These are phyloP conservation scores for Rhineura floridana DNA, from an alignment of 2,113 vertebrate species.

Conservation along the genomic window DNA sequence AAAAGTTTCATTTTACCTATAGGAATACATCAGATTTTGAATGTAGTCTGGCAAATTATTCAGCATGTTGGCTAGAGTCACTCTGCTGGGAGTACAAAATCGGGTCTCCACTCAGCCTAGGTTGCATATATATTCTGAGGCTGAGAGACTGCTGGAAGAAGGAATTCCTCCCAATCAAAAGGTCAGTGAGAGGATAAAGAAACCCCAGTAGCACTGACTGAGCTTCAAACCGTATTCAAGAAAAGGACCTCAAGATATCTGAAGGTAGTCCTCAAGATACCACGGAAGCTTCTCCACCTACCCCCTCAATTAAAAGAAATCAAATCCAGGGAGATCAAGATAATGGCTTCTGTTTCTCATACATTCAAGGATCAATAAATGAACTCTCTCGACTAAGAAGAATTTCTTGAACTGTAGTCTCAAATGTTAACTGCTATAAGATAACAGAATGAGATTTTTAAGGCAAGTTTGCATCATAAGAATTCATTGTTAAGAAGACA, in stretches of 20 bases:
- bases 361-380: background rate
- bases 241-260: background rate
- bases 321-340: background rate
- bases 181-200: background rate
- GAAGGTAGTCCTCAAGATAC: background rate
- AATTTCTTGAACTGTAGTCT: background rate
- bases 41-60: background rate
- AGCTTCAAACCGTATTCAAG: background rate
- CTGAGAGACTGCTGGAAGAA: background rate
- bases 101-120: background rate
- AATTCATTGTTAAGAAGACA: background rate
- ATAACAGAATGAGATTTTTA: background rate
- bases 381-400: background rate
- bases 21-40: background rate
- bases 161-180: background rate
- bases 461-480: background rate
- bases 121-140: background rate
- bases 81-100: background rate
- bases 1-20: constrained; percentile 5
- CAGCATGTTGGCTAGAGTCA: background rate
- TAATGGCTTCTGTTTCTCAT: background rate
- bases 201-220: background rate
- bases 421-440: background rate
- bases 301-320: background rate
- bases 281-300: background rate